Evolutionary conservation across 2,888 invertebrate species (phyloP).

Genomic region (Drosophila hamatofila): DNA sequence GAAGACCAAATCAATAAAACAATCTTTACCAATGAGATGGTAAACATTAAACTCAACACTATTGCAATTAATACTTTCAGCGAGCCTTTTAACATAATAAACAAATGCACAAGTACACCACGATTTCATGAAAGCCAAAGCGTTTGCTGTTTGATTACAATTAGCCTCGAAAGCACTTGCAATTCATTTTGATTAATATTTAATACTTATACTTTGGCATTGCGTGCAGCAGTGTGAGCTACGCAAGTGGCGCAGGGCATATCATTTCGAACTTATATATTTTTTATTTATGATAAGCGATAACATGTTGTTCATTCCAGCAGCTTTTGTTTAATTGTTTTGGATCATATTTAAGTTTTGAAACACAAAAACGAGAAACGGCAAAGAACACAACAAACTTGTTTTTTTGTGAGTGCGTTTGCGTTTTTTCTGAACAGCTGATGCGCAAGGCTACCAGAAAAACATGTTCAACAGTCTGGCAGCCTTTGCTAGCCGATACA

Average conservation of each 20-base stretch:
- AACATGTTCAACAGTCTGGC: constrained; percentile 16
- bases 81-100: constrained; percentile 83
- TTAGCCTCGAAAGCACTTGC: constrained; percentile 6
- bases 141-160: not conserved
- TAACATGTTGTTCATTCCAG: not conserved
- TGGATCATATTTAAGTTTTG: constrained; percentile 26
- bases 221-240: constrained; percentile 17
- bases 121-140: constrained; percentile 8
- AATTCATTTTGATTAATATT: constrained; percentile 46
- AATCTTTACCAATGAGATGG: constrained; percentile 85
- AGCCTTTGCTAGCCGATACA: constrained; percentile 20
- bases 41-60: constrained; percentile 86
- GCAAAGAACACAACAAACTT: constrained; percentile 16
- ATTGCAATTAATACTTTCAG: constrained; percentile 86
- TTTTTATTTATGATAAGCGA: not conserved
- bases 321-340: constrained; percentile 5
- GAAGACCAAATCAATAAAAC: constrained; percentile 85
- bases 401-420: constrained; percentile 22
- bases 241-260: constrained; percentile 6
- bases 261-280: constrained; percentile 5
- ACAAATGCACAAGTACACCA: constrained; percentile 30
- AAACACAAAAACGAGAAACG: constrained; percentile 20
- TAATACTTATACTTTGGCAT: constrained; percentile 45
- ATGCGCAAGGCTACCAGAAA: constrained; percentile 26
- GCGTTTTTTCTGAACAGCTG: constrained; percentile 40